Evolutionary conservation across 2,888 invertebrate species (phyloP).

Genomic region (Cancer borealis): DNA sequence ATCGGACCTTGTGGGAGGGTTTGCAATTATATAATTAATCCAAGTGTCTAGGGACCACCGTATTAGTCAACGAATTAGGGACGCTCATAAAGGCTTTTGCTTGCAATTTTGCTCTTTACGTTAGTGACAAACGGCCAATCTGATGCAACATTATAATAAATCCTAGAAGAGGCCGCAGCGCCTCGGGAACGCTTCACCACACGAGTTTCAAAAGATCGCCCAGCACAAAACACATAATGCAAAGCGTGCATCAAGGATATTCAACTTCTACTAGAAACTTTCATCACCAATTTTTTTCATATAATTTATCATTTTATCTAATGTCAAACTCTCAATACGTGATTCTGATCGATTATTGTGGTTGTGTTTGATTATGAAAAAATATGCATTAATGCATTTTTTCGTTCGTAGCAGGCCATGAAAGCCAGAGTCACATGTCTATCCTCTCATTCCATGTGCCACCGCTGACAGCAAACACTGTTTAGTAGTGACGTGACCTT

Average conservation of each 20-base stretch:
- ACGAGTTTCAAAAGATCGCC: background rate
- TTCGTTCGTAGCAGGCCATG: background rate
- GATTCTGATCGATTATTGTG: background rate
- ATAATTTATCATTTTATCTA: background rate
- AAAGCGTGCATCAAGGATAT: background rate
- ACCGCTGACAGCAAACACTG: background rate
- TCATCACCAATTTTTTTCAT: background rate
- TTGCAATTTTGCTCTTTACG: background rate
- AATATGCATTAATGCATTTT: background rate
- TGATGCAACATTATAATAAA: background rate
- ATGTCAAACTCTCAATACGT: background rate
- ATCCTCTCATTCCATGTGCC: background rate
- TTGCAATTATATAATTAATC: background rate
- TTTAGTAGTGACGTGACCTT: background rate
- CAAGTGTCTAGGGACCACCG: background rate
- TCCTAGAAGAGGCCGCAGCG: slow-evolving; percentile 11
- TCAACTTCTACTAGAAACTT: background rate
- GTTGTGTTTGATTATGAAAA: background rate
- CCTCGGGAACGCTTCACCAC: background rate
- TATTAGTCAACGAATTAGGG: background rate
- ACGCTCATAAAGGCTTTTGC: background rate
- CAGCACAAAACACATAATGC: background rate
- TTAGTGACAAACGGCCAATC: background rate
- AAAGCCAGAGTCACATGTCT: background rate
- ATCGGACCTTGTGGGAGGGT: background rate